phyloP scores from a whole-genome alignment of 2,888 invertebrate species.

The Saturnia japonica region DNA sequence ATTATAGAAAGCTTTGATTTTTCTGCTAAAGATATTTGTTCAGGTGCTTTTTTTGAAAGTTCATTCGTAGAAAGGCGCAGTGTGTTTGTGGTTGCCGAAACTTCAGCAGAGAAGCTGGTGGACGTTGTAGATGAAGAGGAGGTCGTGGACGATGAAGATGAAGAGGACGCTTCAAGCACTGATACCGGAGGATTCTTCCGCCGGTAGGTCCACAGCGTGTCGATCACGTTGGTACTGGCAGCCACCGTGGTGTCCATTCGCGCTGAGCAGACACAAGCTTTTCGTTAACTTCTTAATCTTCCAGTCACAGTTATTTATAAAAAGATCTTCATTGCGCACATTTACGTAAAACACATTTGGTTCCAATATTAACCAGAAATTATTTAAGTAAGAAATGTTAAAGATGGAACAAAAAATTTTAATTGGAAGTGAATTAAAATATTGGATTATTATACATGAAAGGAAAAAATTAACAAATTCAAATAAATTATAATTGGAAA shows the following conservation, averaged over 20 bases:
- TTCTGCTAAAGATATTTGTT: slow-evolving; percentile 58
- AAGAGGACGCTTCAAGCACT: slow-evolving; percentile 11
- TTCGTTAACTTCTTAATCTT: slow-evolving; percentile 47
- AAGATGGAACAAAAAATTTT: neutral
- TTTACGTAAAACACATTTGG: neutral
- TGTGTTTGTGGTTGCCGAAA: slow-evolving; percentile 17
- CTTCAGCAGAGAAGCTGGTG: neutral
- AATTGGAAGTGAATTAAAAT: neutral
- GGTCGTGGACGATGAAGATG: neutral
- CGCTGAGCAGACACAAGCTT: slow-evolving; percentile 70
- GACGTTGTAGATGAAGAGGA: neutral
- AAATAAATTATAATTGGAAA: neutral
- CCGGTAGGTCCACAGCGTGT: slow-evolving; percentile 32
- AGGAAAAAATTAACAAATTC: neutral
- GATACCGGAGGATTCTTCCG: slow-evolving; percentile 21
- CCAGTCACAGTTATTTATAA: neutral
- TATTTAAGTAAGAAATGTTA: neutral
- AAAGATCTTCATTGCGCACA: neutral
- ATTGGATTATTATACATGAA: neutral
- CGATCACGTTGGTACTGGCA: slow-evolving; percentile 25
- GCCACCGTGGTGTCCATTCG: slow-evolving; percentile 21
- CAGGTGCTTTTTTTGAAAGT: slow-evolving; percentile 16
- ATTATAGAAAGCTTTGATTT: slow-evolving; percentile 67
- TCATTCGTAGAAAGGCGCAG: slow-evolving; percentile 4
- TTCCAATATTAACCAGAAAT: neutral